These are phyloP conservation scores for Helogale parvula DNA, from an alignment of 2,113 vertebrate species.

Conservation along the genomic window DNA sequence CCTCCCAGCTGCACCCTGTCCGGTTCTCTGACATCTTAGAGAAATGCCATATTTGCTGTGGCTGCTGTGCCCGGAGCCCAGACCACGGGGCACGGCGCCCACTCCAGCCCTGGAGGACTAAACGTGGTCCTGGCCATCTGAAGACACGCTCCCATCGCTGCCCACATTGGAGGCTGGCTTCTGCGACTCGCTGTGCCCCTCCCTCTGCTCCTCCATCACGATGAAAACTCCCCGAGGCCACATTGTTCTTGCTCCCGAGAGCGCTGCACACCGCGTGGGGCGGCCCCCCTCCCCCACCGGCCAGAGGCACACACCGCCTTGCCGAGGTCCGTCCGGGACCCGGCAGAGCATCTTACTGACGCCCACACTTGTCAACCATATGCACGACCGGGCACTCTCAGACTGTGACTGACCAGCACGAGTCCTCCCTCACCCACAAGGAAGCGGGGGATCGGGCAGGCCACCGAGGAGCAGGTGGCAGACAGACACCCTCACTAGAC, in stretches of 20 bases:
- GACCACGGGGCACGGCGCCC: rapidly evolving
- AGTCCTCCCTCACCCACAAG: not conserved
- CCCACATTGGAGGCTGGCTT: rapidly evolving
- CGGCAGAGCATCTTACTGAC: not conserved
- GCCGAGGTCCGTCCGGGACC: rapidly evolving
- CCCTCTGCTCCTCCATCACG: not conserved
- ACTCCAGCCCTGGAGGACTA: rapidly evolving
- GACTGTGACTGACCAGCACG: not conserved
- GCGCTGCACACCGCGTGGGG: rapidly evolving
- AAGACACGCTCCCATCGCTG: too few relatives aligned
- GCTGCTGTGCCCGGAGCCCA: not conserved
- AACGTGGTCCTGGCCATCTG: rapidly evolving
- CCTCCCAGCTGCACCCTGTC: not conserved
- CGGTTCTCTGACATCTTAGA: not conserved
- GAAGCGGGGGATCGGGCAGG: rapidly evolving
- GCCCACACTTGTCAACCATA: rapidly evolving
- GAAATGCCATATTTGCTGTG: not conserved
- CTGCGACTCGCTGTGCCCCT: rapidly evolving
- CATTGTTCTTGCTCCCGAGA: not conserved
- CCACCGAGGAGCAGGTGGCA: not conserved
- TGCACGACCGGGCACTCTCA: not conserved
- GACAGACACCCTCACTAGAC: rapidly evolving
- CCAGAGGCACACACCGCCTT: rapidly evolving
- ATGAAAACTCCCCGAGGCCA: not conserved
- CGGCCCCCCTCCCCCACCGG: rapidly evolving